Percentiles rank a stretch among this genome's conserved stretches.
Conservation (phyloP, 2,888 invertebrate species). For the Lacanobia wlatinum region DNA sequence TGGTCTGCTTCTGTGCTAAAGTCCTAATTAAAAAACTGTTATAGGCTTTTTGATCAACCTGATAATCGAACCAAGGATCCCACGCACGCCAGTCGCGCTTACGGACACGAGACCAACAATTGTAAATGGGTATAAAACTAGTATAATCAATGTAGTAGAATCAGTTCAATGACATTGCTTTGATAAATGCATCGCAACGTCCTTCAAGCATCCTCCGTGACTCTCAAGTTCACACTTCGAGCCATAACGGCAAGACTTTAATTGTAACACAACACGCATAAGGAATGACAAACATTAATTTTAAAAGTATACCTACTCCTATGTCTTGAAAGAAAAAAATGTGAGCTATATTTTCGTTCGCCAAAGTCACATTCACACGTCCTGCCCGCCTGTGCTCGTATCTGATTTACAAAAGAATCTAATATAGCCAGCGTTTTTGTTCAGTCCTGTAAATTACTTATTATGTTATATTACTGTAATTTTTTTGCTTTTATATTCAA, state of each 20-base stretch:
- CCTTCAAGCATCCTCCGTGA: slow-evolving; percentile 14
- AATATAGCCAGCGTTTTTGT: neutral
- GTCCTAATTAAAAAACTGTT: too few relatives aligned
- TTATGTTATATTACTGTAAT: neutral
- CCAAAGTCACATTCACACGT: slow-evolving; percentile 43
- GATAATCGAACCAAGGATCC: too few relatives aligned
- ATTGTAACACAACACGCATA: slow-evolving; percentile 23
- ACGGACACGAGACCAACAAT: neutral
- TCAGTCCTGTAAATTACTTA: neutral
- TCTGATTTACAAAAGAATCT: slow-evolving; percentile 19
- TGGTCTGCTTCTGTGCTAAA: too few relatives aligned
- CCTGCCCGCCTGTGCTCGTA: neutral
- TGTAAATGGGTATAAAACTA: neutral
- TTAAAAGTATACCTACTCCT: neutral
- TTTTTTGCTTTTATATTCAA: neutral
- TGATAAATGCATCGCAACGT: neutral
- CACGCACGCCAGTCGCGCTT: too few relatives aligned
- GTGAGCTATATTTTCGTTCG: slow-evolving; percentile 1
- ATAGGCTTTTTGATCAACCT: neutral
- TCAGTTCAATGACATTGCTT: neutral
- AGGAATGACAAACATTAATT: slow-evolving; percentile 32
- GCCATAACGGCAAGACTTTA: slow-evolving; percentile 26
- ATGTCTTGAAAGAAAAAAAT: slow-evolving; percentile 1
- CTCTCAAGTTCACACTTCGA: slow-evolving; percentile 8
- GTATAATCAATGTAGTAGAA: neutral